Base-by-base conservation (phyloP, 1,140 invertebrate genomes). In the Battus philenor region DNA sequence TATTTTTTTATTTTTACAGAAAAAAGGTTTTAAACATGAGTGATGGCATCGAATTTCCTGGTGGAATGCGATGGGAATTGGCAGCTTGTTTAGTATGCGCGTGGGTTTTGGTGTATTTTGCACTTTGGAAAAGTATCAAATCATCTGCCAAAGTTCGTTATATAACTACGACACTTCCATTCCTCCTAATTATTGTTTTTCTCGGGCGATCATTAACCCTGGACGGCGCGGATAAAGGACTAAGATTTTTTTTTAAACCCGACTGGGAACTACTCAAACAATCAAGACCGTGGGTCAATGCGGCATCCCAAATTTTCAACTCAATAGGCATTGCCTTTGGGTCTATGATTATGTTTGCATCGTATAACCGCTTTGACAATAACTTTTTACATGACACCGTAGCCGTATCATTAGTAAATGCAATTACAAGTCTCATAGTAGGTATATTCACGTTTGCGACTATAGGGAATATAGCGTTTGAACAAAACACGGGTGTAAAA, bases 261-360 rank as follows among this genome's bases (percentile, higher is more conserved):
- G 91, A 93, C 38, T 97, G 95, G 94, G 89, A 93, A 55, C 80
- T 95, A 4, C 86, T 97, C n/a, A 88, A 90, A 32, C 91, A 95
- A 64, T 91, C 94, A 9, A 94, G 95, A 90, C 92, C 96, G 1
- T 97, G 96, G 95, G 92, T 96, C 7, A 95, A 95, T 76, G 96
- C 96, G 6, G 93, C 94, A 4, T 94, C 94, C 4, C 96, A 98
- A 86, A 96, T 95, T 54, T 97, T 98, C 77, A 97, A 97, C 86
- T 97, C 96, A 0, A 91, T 97, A 47, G 94, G 95, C 41, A 94
- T 97, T 18, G 94, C 94, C 0, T 95, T 96, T 63, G 96, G 96
- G 10, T 95, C 95, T 2, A 94, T 97, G 88, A 96, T 98, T 66
- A 95, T 95, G 63, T 97, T 97, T 74, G 93, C 95, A n/a, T 97